phyloP scores from a whole-genome alignment of 1,140 invertebrate genomes.

The Nymphalis io region DNA sequence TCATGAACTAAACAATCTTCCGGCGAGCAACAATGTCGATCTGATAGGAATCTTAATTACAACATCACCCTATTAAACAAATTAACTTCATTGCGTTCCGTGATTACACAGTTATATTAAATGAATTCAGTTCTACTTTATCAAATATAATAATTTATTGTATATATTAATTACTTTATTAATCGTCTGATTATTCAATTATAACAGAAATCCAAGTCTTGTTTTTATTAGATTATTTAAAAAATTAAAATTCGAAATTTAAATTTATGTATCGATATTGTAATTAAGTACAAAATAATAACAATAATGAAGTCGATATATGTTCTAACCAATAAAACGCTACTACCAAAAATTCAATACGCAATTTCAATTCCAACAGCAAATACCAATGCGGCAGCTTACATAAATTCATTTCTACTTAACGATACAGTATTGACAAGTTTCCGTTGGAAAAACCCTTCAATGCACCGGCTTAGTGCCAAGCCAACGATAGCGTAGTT shows the following conservation, averaged over 20 bases:
- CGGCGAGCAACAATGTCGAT: constrained; percentile 11
- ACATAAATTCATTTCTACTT: constrained; percentile 33
- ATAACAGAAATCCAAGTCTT: too few relatives aligned
- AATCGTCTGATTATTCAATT: too few relatives aligned
- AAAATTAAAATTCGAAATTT: too few relatives aligned
- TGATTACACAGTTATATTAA: constrained; percentile 1
- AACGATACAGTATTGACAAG: constrained; percentile 33
- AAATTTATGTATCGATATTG: too few relatives aligned
- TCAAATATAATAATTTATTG: not conserved
- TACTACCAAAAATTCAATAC: too few relatives aligned
- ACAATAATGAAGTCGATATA: too few relatives aligned
- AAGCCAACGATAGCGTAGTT: constrained; percentile 50
- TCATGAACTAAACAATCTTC: constrained; percentile 17
- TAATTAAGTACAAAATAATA: too few relatives aligned
- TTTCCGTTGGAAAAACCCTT: constrained; percentile 45
- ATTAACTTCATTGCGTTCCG: not conserved
- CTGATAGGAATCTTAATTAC: constrained; percentile 15
- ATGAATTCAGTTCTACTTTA: not conserved
- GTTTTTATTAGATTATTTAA: too few relatives aligned
- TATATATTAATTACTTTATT: not conserved
- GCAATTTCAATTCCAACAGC: not conserved
- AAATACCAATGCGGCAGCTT: not conserved
- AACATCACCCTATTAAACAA: constrained; percentile 10
- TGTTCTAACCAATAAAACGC: too few relatives aligned
- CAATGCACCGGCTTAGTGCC: constrained; percentile 55